A percentile compares a stretch with the other conserved stretches of the same genome.
phyloP scores from a whole-genome alignment of 2,797 vertebrate genomes.

The Pseudopleuronectes americanus region DNA sequence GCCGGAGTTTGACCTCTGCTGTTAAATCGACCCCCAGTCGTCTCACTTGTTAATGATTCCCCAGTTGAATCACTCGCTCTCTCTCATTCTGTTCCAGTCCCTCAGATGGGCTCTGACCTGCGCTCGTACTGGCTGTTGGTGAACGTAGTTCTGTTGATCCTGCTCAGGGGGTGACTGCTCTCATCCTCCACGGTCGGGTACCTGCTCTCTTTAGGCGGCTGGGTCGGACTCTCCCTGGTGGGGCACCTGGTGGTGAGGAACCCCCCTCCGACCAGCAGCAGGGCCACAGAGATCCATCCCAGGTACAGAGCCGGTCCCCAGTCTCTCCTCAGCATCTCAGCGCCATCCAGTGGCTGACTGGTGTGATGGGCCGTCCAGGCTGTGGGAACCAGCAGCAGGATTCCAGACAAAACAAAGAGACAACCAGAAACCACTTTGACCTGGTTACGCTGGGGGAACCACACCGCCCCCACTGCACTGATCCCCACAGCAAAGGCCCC shows the following conservation, averaged over 20 bases:
- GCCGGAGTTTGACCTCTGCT: background rate
- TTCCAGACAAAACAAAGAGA: conserved; percentile 84
- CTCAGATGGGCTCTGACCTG: conserved; percentile 56
- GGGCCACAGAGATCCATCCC: conserved; percentile 87
- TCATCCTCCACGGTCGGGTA: conserved; percentile 15
- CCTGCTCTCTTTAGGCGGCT: conserved; percentile 9
- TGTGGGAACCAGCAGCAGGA: conserved; percentile 88
- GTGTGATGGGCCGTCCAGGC: conserved; percentile 92
- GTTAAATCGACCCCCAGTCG: background rate
- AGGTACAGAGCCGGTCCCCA: conserved; percentile 90
- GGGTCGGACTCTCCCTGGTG: conserved; percentile 4
- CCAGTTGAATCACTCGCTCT: conserved; percentile 1
- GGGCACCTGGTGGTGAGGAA: conserved; percentile 88
- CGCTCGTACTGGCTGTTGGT: conserved; percentile 72
- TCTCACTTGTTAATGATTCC: background rate
- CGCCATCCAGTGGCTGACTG: conserved; percentile 88
- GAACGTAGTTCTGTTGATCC: conserved; percentile 75
- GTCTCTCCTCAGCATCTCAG: conserved; percentile 83
- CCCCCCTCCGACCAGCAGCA: conserved; percentile 85
- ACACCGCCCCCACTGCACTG: conserved; percentile 82
- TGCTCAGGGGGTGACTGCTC: conserved; percentile 70
- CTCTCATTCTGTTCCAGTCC: background rate
- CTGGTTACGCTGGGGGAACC: conserved; percentile 79
- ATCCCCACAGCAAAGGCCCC: conserved; percentile 83
- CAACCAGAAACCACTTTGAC: conserved; percentile 86